A percentile compares a stretch with the other conserved stretches of the same genome.
Conservation (phyloP, 2,797 vertebrate genomes). For the Pipistrellus pygmaeus region DNA sequence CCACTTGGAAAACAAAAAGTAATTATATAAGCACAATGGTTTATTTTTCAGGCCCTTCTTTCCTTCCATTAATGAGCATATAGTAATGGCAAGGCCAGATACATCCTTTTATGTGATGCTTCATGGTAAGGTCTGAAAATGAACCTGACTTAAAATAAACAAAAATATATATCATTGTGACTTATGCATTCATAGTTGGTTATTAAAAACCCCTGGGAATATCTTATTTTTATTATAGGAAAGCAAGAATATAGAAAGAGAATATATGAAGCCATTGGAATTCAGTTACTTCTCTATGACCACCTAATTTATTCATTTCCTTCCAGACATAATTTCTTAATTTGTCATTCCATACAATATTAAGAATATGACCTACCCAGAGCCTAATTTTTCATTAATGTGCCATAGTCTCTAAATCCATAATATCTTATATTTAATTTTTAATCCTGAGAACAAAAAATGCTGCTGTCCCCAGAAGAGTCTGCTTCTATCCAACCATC, state of each 20-base stretch:
- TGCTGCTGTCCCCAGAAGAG: fast-evolving
- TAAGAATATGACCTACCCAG: background rate
- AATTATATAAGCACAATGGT: background rate
- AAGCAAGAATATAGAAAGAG: background rate
- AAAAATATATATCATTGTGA: background rate
- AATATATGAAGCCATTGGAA: background rate
- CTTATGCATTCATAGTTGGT: background rate
- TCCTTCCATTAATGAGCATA: background rate
- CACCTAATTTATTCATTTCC: background rate
- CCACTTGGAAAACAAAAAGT: background rate
- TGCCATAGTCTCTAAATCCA: background rate
- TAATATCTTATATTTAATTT: background rate
- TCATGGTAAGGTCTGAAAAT: background rate
- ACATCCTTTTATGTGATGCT: background rate
- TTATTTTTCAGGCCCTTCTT: background rate
- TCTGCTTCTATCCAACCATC: background rate
- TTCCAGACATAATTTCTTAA: background rate
- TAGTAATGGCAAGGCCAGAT: background rate
- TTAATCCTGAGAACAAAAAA: background rate
- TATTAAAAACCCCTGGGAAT: background rate
- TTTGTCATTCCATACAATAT: background rate
- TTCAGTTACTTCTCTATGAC: background rate
- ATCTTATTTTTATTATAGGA: background rate
- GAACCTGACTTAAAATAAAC: background rate
- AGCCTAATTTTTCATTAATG: background rate